These are phyloP conservation scores for Dissostichus mawsoni DNA, from an alignment of 2,113 vertebrate species.

Conservation along the genomic window DNA sequence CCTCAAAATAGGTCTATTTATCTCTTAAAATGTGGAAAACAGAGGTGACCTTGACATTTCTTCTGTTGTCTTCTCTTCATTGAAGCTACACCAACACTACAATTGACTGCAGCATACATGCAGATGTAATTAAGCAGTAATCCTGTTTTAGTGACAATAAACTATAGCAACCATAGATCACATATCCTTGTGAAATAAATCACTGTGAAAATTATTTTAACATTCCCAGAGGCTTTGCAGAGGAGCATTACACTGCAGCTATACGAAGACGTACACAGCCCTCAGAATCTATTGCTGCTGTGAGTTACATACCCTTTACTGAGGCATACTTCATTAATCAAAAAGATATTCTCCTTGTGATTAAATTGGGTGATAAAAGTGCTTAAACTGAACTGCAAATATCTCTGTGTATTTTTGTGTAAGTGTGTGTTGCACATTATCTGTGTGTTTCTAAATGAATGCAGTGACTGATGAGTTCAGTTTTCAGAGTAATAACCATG, in stretches of 20 bases:
- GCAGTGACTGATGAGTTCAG: not conserved
- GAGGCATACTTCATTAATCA: constrained; percentile 60
- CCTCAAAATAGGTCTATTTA: constrained; percentile 24
- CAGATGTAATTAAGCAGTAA: constrained; percentile 68
- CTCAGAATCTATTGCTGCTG: constrained; percentile 32
- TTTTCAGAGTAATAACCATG: constrained; percentile 13
- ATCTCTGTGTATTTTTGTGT: not conserved
- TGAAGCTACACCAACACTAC: constrained; percentile 19
- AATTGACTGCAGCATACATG: constrained; percentile 37
- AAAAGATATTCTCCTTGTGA: constrained; percentile 44
- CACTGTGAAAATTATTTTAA: constrained; percentile 55
- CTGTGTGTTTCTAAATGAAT: constrained; percentile 14
- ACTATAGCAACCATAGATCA: constrained; percentile 59
- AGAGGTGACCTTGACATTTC: constrained; percentile 35
- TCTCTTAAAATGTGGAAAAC: constrained; percentile 29
- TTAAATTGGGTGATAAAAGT: constrained; percentile 50
- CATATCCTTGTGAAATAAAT: constrained; percentile 63
- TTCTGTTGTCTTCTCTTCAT: not conserved
- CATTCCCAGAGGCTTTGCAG: constrained; percentile 58
- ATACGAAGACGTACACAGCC: constrained; percentile 40
- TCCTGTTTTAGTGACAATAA: constrained; percentile 66
- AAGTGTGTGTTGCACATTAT: not conserved
- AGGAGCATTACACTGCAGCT: constrained; percentile 26
- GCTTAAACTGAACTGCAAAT: constrained; percentile 15
- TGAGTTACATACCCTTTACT: constrained; percentile 28